phyloP scores from a whole-genome alignment of 2,888 invertebrate species.

The Synanthedon andrenaeformis region DNA sequence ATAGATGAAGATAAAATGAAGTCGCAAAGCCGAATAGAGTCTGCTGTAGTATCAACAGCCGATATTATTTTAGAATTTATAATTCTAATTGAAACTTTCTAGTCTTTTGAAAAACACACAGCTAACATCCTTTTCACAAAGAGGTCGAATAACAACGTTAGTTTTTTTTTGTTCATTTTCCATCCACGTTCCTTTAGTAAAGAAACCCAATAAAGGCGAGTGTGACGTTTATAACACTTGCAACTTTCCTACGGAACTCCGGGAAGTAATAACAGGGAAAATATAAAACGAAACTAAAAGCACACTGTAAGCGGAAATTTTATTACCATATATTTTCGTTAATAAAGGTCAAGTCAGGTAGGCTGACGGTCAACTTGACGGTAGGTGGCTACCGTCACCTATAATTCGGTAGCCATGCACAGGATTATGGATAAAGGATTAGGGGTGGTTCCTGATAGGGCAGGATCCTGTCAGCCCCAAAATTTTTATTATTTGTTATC shows the following conservation, averaged over 20 bases:
- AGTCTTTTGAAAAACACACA: background rate
- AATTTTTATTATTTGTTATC: too few species aligned
- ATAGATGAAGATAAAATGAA: too few species aligned
- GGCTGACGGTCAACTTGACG: background rate
- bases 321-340: background rate
- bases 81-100: too few species aligned
- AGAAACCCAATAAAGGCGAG: background rate
- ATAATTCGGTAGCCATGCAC: background rate
- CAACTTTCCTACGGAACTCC: background rate
- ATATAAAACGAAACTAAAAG: background rate
- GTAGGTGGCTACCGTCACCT: background rate
- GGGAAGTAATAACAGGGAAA: background rate
- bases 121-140: background rate
- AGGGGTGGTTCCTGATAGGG: too few species aligned
- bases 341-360: background rate
- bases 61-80: too few species aligned
- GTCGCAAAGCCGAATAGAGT: too few species aligned
- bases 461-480: too few species aligned
- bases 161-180: too few species aligned
- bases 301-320: background rate
- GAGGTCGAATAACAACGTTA: too few species aligned
- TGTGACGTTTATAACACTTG: background rate
- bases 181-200: background rate
- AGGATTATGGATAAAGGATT: too few species aligned
- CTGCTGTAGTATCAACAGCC: too few species aligned